Base-by-base conservation (phyloP, 2,113 vertebrate genomes). In the Lampris megalopsis region DNA sequence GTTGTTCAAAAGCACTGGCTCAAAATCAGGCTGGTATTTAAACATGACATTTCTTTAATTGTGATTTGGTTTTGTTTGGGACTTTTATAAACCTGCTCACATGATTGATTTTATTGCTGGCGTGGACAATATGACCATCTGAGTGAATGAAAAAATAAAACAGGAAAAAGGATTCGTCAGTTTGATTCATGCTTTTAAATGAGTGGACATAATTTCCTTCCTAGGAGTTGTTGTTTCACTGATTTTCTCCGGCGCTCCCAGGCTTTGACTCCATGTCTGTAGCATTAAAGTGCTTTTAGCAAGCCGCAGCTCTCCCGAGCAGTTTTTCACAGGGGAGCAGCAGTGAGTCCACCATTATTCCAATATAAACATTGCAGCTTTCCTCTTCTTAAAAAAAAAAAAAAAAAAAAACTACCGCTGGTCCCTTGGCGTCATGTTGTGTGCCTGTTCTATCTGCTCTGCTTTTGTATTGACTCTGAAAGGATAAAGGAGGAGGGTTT, bases 401-500 rank as follows among this genome's bases (percentile, higher is more conserved):
- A 6, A 42, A 45, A 24, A 2, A 40, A 48, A 58, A 36, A 66
- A 40, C 38, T 40, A 10, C 36, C 24, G 5, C 48, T 13, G 9
- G 38, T 35, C 53, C 67, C 49, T 38, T 4, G 37, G 68, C 65
- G 49, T 53, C 68, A 73, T 52, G 42, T 67, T 9, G 80, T 45
- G 42, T 42, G 24, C 36, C 68, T 57, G 42, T 68, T 72, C 53
- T 13, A 41, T 74, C 70, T 67, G 43, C 57, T 58, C 72, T 64
- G 57, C 70, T 75, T 71, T 75, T 72, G 63, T 79, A 41, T 45
- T 40, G 40, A 35, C 50, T 73, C 68, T 67, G 52, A 81, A 78
- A 75, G 49, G 61, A 0, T 36, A 37, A 75, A 74, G 71, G 49
- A 42, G 42, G 53, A 52, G 43, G 48, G 56, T 63, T 65, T 74